Conservation (phyloP, 2,113 vertebrate genomes). For the Synchiropus splendidus region DNA sequence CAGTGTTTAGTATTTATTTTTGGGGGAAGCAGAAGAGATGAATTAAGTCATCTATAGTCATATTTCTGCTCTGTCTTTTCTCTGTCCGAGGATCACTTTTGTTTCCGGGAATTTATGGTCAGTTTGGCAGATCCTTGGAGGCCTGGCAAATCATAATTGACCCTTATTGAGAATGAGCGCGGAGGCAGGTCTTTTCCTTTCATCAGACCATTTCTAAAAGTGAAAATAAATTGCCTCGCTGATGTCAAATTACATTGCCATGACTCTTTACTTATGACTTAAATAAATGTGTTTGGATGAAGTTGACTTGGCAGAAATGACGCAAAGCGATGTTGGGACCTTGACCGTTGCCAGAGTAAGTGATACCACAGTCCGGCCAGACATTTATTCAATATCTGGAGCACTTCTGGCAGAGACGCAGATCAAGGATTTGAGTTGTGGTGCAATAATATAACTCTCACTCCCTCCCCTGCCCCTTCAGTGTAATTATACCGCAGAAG, state of each 20-base stretch:
- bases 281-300: conserved; percentile 26
- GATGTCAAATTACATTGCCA: conserved; percentile 14
- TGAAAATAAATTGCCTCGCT: conserved; percentile 15
- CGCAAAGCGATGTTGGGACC: conserved; percentile 21
- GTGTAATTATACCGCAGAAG: conserved; percentile 4
- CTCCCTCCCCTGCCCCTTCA: background rate
- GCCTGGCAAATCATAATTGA: conserved; percentile 19
- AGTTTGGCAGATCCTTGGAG: conserved; percentile 17
- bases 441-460: conserved; percentile 19
- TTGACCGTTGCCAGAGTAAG: conserved; percentile 2
- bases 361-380: conserved; percentile 17
- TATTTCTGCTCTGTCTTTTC: conserved; percentile 14
- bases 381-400: conserved; percentile 47
- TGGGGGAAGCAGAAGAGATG: conserved; percentile 10
- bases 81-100: conserved; percentile 8
- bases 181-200: conserved; percentile 16
- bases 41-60: conserved; percentile 31
- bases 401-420: conserved; percentile 18
- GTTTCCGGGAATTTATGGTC: conserved; percentile 22
- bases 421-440: conserved; percentile 16
- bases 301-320: conserved; percentile 12
- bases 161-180: conserved; percentile 11
- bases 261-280: conserved; percentile 22
- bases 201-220: conserved; percentile 2
- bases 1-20: too few species aligned